Percentiles rank a stretch among this genome's conserved stretches.
These are phyloP conservation scores for Proterorhinus semilunaris DNA, from an alignment of 2,113 vertebrate genomes.

Conservation along the genomic window DNA sequence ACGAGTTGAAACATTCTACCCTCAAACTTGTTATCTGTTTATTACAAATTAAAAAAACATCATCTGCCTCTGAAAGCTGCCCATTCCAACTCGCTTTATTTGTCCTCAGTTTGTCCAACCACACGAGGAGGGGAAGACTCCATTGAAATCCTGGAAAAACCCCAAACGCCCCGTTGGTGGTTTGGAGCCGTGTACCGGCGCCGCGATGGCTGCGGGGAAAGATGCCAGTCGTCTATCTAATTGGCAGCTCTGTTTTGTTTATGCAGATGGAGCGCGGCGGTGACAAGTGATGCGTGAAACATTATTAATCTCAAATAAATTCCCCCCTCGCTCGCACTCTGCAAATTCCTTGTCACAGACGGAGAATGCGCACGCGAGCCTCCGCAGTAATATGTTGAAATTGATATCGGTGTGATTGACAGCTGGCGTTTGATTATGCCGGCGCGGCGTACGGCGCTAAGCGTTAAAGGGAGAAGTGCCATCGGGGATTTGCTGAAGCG, in stretches of 20 bases:
- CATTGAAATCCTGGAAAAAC: background rate
- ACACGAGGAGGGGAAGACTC: constrained; percentile 6
- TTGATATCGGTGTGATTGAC: constrained; percentile 10
- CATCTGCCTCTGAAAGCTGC: background rate
- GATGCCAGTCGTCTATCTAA: constrained; percentile 53
- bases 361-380: constrained; percentile 16
- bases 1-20: no score
- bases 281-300: constrained; percentile 58
- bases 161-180: constrained; percentile 4
- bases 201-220: constrained; percentile 49
- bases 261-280: constrained; percentile 55
- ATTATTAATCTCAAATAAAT: constrained; percentile 59
- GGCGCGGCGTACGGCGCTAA: background rate
- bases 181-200: constrained; percentile 25
- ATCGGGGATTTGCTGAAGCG: background rate
- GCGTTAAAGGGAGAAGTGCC: background rate
- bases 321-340: constrained; percentile 25
- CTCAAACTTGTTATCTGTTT: no score
- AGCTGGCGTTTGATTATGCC: constrained; percentile 1
- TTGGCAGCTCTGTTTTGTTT: constrained; percentile 57
- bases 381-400: constrained; percentile 11
- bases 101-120: background rate
- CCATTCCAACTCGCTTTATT: background rate
- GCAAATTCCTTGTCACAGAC: constrained; percentile 19
- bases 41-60: background rate